Base-by-base conservation (phyloP, 2,113 vertebrate genomes). In the Callospermophilus lateralis region DNA sequence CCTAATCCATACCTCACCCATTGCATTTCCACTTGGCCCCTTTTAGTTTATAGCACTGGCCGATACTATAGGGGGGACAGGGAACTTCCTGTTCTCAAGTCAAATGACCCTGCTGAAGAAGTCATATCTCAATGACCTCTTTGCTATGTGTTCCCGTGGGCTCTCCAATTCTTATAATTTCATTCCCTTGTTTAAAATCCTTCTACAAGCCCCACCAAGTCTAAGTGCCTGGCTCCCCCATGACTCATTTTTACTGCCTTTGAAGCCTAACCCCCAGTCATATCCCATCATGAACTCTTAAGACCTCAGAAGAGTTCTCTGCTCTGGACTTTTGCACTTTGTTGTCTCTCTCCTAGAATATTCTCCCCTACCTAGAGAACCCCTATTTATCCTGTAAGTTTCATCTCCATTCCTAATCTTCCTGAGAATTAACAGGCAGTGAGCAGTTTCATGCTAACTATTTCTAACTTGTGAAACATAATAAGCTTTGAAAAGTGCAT, bases 91-190 rank as follows among this genome's bases (percentile, higher is more conserved):
- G 10, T 17, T 68, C 39, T 79, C 39, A 70, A 39, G 4, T 32
- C n/a, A 76, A 22, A 80, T 39, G 42, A 61, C 34, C 13, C 48
- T n/a, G 4, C 4, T 9, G 1, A 42, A 0, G 1, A 42, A 0
- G 28, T 32, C 32, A 86, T n/a, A 45, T n/a, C n/a, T n/a, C n/a
- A n/a, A n/a, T 78, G 68, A 67, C 37, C 3, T 73, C n/a, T 68
- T 72, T 32, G 45, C 37, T 67, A 10, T 55, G 63, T 45, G 16
- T 37, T 48, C 39, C 74, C 58, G 63, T 48, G 24, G 37, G 42
- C 53, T 39, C 39, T 53, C 30, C 28, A 48, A 22, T n/a, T 84
- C 20, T 13, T 80, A 37, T 79, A 80, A 92, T 77, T 70, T 48
- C 51, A 51, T 48, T 37, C 12, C 45, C 22, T 45, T 77, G 26